Evolutionary conservation across 2,888 invertebrate genomes (phyloP), one percentile per base, ranked within the genome.

Genomic region (Cerastis rubricosa): DNA sequence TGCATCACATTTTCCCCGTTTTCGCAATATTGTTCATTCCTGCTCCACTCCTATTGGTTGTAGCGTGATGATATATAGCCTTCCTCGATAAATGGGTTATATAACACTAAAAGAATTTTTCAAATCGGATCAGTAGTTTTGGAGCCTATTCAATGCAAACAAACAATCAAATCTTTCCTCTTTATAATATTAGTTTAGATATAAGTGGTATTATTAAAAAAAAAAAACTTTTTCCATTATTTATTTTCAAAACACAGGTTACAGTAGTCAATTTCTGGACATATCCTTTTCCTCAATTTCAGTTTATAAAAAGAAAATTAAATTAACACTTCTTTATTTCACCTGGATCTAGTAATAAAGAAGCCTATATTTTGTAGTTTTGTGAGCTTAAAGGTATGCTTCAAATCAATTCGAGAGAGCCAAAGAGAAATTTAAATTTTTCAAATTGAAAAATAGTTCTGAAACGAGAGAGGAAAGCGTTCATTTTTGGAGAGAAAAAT

Each of bases 371-470:
- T 66, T 80, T 14, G 14, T 61, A 65, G n/a, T 29, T 22, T 43
- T 51, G 14, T 47, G 35, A 69, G 35, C 51, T 49, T 47, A 43
- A 47, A 45, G 51, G 29, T 75, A 61, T 66, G 64, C 29, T 72
- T 73, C 43, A 64, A 80, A 83, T 83, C 65, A 83, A 80, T 73
- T 73, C 51, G 25, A 66, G 67, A 63, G 61, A 69, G 17, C 47
- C 71, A 49, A 68, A 74, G 54, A n/a, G 45, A 73, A 75, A 59
- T 71, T 84, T 67, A 14, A 68, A 70, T 70, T 67, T 79, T 79
- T 73, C 14, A 76, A 73, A 75, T 83, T 82, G 74, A 70, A 85
- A 81, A 74, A 82, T 84, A 73, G 74, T 70, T 69, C 17, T 47
- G 65, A 19, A 59, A 64, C 64, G 35, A n/a, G 49, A 22, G 68